Evolutionary conservation across 2,797 vertebrate genomes (phyloP).

Genomic region (Macropus fuliginosus): DNA sequence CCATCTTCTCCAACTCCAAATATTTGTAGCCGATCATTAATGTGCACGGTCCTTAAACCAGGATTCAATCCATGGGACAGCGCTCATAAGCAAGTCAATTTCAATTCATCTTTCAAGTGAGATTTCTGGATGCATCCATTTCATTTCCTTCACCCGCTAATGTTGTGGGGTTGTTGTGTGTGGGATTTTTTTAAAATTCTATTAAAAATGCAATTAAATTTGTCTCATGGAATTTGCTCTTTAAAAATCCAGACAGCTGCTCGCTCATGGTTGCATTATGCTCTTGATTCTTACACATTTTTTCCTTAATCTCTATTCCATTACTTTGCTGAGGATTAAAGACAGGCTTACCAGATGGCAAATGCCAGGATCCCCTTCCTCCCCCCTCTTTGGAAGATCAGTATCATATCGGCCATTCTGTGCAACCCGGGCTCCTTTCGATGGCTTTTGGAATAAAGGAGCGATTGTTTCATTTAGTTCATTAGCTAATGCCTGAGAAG

Average conservation of each 20-base stretch:
- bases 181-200: conserved; percentile 68
- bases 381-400: conserved; percentile 62
- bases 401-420: conserved; percentile 68
- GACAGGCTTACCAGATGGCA: conserved; percentile 81
- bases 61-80: conserved; percentile 75
- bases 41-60: conserved; percentile 79
- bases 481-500: conserved; percentile 53
- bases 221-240: conserved; percentile 83
- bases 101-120: conserved; percentile 82
- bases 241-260: conserved; percentile 83
- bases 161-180: conserved; percentile 78
- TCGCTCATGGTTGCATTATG: conserved; percentile 81
- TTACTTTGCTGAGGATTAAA: conserved; percentile 83
- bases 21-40: conserved; percentile 20
- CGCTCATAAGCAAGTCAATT: conserved; percentile 74
- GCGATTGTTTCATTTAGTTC: conserved; percentile 58
- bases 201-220: conserved; percentile 80
- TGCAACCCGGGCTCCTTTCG: conserved; percentile 54
- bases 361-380: conserved; percentile 76
- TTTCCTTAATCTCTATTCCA: conserved; percentile 80
- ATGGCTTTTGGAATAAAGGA: conserved; percentile 56
- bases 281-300: conserved; percentile 77
- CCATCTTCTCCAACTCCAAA: conserved; percentile 37
- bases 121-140: conserved; percentile 76
- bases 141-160: conserved; percentile 74